phyloP scores from a whole-genome alignment of 2,797 vertebrate species.

The Mycteria americana region DNA sequence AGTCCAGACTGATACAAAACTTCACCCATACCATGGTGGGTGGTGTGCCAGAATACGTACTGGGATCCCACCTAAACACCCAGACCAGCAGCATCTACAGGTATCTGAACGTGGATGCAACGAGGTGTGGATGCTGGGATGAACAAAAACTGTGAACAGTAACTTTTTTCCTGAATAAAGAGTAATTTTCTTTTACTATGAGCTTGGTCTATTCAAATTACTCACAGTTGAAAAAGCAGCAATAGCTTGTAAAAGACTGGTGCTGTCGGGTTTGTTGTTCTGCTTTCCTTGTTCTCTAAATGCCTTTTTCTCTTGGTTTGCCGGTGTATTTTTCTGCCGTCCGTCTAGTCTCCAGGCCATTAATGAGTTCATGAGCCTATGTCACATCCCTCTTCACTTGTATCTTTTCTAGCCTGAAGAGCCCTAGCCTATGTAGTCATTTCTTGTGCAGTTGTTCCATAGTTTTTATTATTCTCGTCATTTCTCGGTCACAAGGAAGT shows the following conservation, averaged over 20 bases:
- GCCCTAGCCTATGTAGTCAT: neutral
- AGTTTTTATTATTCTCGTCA: neutral
- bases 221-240: neutral
- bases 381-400: neutral
- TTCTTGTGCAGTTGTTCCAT: neutral
- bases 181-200: neutral
- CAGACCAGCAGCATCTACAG: neutral
- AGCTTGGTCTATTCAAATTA: neutral
- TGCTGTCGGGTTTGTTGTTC: neutral
- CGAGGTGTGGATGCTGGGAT: neutral
- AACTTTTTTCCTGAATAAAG: neutral
- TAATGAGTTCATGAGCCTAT: neutral
- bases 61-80: neutral
- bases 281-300: neutral
- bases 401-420: neutral
- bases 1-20: neutral
- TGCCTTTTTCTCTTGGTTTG: neutral
- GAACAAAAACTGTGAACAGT: neutral
- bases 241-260: neutral
- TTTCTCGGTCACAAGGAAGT: neutral
- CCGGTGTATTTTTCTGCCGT: neutral
- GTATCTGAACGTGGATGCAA: rapidly evolving
- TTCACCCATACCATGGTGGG: neutral
- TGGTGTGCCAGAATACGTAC: neutral
- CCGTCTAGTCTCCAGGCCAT: neutral